Conservation (phyloP, 2,888 invertebrate genomes). For the Zootermopsis nevadensis region DNA sequence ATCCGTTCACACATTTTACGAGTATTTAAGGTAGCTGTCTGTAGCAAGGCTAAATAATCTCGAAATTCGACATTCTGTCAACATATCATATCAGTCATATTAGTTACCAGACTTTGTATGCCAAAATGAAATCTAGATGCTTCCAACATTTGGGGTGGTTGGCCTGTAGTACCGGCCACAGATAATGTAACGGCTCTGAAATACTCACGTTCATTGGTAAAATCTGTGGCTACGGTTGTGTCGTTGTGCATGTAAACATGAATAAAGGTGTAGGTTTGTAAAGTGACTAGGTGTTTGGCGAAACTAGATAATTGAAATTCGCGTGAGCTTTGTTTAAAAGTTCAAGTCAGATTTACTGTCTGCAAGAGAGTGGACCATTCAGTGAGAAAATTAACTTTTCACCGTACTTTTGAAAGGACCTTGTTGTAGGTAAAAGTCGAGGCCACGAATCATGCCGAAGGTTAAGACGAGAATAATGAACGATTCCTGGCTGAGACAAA, state of each 20-base stretch:
- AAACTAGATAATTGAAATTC: background rate
- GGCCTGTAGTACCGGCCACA: too few species aligned
- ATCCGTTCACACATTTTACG: too few species aligned
- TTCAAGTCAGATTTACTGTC: background rate
- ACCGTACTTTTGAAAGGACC: background rate
- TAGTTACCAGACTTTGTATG: too few species aligned
- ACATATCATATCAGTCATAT: too few species aligned
- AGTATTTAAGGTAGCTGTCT: too few species aligned
- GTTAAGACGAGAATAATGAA: slow-evolving; percentile 38
- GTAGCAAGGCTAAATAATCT: too few species aligned
- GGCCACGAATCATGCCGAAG: slow-evolving; percentile 28
- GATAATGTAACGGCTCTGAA: too few species aligned
- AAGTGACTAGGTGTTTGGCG: background rate
- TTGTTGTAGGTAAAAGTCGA: background rate
- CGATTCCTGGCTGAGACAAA: slow-evolving; percentile 69
- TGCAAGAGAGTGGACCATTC: background rate
- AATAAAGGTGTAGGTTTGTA: background rate
- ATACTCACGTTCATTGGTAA: too few species aligned
- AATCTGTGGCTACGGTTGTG: too few species aligned
- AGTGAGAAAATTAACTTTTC: background rate
- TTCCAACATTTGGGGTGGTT: too few species aligned
- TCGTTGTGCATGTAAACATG: slow-evolving; percentile 31
- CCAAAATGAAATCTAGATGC: too few species aligned
- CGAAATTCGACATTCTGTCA: too few species aligned
- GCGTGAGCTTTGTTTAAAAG: background rate